These are phyloP conservation scores for Pogonophryne albipinna DNA, from an alignment of 2,797 vertebrate species.

Conservation along the genomic window DNA sequence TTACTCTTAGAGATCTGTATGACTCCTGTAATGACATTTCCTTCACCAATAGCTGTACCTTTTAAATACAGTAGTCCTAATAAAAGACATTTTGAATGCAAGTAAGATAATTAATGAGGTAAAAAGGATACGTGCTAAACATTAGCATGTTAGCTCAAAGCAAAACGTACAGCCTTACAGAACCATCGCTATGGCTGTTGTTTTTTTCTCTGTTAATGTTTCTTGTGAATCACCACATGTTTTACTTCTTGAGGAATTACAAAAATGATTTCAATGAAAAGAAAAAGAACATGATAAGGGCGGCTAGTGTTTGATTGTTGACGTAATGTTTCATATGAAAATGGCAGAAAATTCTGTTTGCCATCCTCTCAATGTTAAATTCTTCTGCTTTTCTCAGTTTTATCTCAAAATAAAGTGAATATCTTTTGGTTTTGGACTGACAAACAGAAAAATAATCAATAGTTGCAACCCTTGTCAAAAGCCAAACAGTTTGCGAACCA, in stretches of 20 bases:
- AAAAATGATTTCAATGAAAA: background rate
- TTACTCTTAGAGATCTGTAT: no score
- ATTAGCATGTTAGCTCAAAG: background rate
- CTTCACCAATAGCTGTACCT: no score
- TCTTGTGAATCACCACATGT: background rate
- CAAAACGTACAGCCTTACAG: background rate
- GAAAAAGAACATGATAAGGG: background rate
- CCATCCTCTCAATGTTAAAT: no score
- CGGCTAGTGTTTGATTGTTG: no score
- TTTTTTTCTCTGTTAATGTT: background rate
- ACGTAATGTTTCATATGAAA: no score
- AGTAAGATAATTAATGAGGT: background rate
- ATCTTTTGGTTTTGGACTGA: no score
- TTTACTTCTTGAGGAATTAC: background rate
- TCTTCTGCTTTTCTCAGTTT: no score
- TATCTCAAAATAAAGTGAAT: no score
- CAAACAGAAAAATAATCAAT: no score
- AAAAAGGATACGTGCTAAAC: background rate
- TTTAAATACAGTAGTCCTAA: background rate
- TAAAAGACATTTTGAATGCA: background rate
- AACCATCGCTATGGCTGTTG: background rate
- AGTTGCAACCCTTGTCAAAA: no score
- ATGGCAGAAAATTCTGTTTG: no score
- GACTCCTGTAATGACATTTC: no score
- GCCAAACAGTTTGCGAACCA: constrained; percentile 34